phyloP scores from a whole-genome alignment of 2,888 invertebrate species.

The Scaptomyza polygonia region DNA sequence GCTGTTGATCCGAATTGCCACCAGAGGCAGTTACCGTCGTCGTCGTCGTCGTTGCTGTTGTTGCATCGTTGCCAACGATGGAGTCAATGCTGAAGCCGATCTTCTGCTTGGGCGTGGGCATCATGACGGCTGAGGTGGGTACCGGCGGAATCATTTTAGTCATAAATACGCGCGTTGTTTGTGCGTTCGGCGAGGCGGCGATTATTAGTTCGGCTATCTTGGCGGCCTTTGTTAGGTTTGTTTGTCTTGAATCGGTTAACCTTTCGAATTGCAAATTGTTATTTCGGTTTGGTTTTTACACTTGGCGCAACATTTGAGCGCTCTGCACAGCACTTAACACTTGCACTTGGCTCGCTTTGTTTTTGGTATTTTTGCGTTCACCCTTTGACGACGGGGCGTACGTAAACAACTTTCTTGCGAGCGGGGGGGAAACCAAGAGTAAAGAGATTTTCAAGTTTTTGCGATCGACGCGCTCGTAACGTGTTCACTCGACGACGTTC shows the following conservation, averaged over 20 bases:
- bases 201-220: conserved; percentile 77
- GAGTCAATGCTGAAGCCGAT: conserved; percentile 98
- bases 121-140: conserved; percentile 95
- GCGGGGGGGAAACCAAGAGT: conserved; percentile 13
- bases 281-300: conserved; percentile 23
- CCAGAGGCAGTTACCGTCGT: conserved; percentile 38
- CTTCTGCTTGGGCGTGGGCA: conserved; percentile 95
- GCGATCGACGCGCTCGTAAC: conserved; percentile 77
- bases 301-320: conserved; percentile 55
- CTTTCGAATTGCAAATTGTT: conserved; percentile 28
- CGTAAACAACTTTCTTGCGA: conserved; percentile 59
- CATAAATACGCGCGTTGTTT: conserved; percentile 82
- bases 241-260: conserved; percentile 32
- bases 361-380: conserved; percentile 2
- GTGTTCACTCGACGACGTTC: conserved; percentile 84
- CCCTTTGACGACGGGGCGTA: conserved; percentile 22
- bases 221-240: conserved; percentile 54
- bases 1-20: conserved; percentile 58
- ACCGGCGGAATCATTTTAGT: conserved; percentile 95
- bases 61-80: conserved; percentile 90
- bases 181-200: conserved; percentile 68
- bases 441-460: conserved; percentile 24
- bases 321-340: conserved; percentile 44
- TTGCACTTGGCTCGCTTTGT: conserved; percentile 25
- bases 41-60: conserved; percentile 19